phyloP scores from a whole-genome alignment of 2,888 invertebrate species.

The Exocentrus adspersus region DNA sequence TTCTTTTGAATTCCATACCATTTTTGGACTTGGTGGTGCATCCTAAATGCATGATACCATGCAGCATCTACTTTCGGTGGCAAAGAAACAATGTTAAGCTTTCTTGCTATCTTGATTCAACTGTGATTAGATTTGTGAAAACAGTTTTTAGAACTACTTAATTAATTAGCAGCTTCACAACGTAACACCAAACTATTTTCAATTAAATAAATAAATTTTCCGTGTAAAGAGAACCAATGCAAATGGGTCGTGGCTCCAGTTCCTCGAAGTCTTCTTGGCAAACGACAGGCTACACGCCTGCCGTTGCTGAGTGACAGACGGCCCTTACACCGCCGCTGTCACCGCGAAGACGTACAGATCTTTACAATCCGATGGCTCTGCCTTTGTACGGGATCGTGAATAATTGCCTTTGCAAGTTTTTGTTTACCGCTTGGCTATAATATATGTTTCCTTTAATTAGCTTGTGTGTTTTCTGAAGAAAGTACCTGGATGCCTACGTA shows the following conservation, averaged over 20 bases:
- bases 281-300: slow-evolving; percentile 14
- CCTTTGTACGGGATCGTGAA: slow-evolving; percentile 40
- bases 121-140: too few relatives aligned
- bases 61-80: too few relatives aligned
- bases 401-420: slow-evolving; percentile 40
- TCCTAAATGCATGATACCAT: too few relatives aligned
- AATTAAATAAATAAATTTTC: neutral
- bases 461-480: slow-evolving; percentile 32
- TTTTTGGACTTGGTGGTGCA: too few relatives aligned
- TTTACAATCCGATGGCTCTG: slow-evolving; percentile 40
- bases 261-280: slow-evolving; percentile 10
- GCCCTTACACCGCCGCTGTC: slow-evolving; percentile 42
- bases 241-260: slow-evolving; percentile 8
- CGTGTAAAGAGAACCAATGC: slow-evolving; percentile 15
- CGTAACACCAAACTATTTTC: neutral
- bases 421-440: slow-evolving; percentile 34
- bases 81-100: too few relatives aligned
- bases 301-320: slow-evolving; percentile 35
- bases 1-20: too few relatives aligned
- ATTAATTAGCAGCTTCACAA: too few relatives aligned
- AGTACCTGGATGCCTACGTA: slow-evolving; percentile 1
- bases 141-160: too few relatives aligned
- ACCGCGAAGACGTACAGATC: slow-evolving; percentile 39
- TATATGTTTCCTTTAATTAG: slow-evolving; percentile 42
- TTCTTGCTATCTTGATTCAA: too few relatives aligned